Base-by-base conservation (phyloP, 23 tunicate species). In the Oikopleura vanhoeffeni region DNA sequence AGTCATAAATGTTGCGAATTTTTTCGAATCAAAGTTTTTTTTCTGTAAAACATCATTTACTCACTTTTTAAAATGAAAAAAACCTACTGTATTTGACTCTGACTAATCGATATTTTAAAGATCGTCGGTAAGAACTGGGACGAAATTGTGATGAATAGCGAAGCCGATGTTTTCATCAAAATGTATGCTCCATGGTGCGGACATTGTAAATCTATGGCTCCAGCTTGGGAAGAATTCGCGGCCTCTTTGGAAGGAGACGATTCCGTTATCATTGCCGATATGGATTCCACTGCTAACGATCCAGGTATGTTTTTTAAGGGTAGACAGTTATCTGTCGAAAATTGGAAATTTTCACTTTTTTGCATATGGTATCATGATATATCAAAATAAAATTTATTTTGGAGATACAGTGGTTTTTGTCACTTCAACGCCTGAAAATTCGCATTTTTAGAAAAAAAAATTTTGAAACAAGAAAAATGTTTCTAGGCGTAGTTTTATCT, bases 131-230 rank as follows among this genome's bases (percentile, higher is more conserved):
- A 71, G 30, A 71, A 71, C 79, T 71, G 27, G 27, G 33, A 71
- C 79, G 79, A 71, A 18, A 18, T 71, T n/a, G 79, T 71, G 4
- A 71, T 71, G 34, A 71, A 71, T 38, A 13, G 34, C 32, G 27
- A 18, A 33, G 79, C 79, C 79, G 79, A 71, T 71, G 79, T 71
- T 32, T 71, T 71, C 35, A n/a, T 71, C 35, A 71, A 71, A 71
- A 13, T 71, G 32, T 71, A 71, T 71, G 79, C 79, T 13, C 79
- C 79, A 13, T 71, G 79, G 79, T 71, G 79, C 79, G 79, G 79
- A 30, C 79, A 71, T 32, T 71, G 79, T n/a, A 71, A 71, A 71
- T 18, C 79, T 2, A 71, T 71, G 79, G 79, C 79, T 24, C 79
- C 79, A 71, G 79, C 79, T 13, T 71, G 79, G 79, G 79, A 71